Base-by-base conservation (phyloP, 2,888 invertebrate genomes). In the Sphaeridia pumilis region DNA sequence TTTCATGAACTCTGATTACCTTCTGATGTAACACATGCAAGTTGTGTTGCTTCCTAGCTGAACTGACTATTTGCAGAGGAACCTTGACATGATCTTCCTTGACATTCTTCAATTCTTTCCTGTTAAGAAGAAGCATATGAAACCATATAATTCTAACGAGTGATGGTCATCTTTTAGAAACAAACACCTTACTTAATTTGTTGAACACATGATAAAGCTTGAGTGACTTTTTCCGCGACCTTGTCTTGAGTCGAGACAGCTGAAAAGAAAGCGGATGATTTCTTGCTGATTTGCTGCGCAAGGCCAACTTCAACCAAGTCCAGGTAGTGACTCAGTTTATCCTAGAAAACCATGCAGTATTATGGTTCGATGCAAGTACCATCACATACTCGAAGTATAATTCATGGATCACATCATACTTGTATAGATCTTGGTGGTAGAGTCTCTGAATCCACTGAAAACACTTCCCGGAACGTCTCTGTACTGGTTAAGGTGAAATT, bases 201-300 rank as follows among this genome's bases (percentile, higher is more conserved):
- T 67, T 80, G 78, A 27, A 90, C 84, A 67, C 86, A 83, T 55
- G 76, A 78, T 10, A 84, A 79, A 21, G 90, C 88, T 67, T 81
- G 79, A 1, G 83, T 83, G 78, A 98, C 84, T 69, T 95, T 87
- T 64, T 92, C 90, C 82, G 95, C 89, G 46, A 98, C 84, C 26
- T 88, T 86, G 70, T 97, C 94, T 72, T 98, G 97, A 5, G 95
- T 95, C 50, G 94, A 83, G 87, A 98, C 95, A 1, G 95, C 95
- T 71, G 92, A 87, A 70, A 97, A 98, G 74, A 97, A 98, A 20
- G 93, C 93, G 65, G 89, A 89, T 10, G 94, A 94, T 70, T 94
- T 92, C 66, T 86, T 83, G 26, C 94, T 89, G 49, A 94, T 77
- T 75, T 94, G 93, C 66, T 84, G 82, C 4, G 89, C 88, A 69